Conservation (phyloP, 2,797 vertebrate species). For the Eutrigla gurnardus region DNA sequence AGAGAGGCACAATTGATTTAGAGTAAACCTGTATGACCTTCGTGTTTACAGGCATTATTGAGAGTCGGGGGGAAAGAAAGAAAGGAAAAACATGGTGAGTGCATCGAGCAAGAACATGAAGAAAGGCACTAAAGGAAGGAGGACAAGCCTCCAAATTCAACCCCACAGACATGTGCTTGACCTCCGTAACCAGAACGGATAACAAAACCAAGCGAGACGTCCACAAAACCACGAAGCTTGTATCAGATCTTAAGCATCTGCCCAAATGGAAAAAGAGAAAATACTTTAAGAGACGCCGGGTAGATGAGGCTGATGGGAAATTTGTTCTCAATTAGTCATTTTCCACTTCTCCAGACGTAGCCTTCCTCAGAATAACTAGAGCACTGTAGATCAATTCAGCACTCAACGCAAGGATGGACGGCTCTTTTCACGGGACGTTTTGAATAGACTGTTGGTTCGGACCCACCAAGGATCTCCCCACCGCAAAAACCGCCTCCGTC, state of each 20-base stretch:
- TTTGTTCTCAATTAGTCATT: constrained; percentile 46
- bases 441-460: constrained; percentile 38
- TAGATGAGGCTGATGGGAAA: constrained; percentile 51
- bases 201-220: constrained; percentile 36
- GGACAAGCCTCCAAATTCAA: background rate
- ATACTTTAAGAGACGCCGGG: constrained; percentile 16
- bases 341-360: constrained; percentile 48
- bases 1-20: constrained; percentile 5
- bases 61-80: background rate
- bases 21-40: constrained; percentile 4
- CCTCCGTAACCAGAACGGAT: constrained; percentile 11
- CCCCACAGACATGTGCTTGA: background rate
- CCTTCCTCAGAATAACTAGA: constrained; percentile 40
- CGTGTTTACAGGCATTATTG: background rate
- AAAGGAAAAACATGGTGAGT: background rate
- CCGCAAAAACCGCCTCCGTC: constrained; percentile 5
- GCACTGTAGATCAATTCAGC: constrained; percentile 52
- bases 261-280: background rate
- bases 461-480: constrained; percentile 38
- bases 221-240: constrained; percentile 28
- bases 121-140: background rate
- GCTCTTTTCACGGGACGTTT: constrained; percentile 44
- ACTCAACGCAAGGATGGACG: constrained; percentile 50
- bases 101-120: background rate
- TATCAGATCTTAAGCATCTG: constrained; percentile 37